Evolutionary conservation across 2,888 invertebrate genomes (phyloP), one percentile per base, ranked within the genome.

Genomic region (Dromius quadrimaculatus): DNA sequence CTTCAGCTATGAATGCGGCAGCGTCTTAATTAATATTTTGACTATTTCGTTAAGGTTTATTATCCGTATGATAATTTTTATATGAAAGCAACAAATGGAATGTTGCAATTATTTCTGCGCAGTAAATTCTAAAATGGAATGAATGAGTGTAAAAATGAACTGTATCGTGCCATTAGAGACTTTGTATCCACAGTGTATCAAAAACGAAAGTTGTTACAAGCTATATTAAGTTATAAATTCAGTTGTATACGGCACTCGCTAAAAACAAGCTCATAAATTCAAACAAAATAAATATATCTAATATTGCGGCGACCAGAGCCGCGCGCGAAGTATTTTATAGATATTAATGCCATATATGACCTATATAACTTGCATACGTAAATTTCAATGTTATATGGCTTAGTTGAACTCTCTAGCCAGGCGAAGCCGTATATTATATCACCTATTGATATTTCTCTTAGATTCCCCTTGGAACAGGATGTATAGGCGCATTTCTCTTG

Each of bases 271-370:
- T 47, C 59, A 59, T 59, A 59, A 59, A 59, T 59, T 59, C n/a
- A 59, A 59, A 59, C 59, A 59, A 59, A 59, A 59, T 59, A 36
- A 59, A 59, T 59, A 59, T 59, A 59, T 59, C 59, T 59, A 59
- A 59, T 59, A 59, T 36, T 20, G 59, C 59, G 59, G 59, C 36
- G n/a, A 57, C 34, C 15, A 59, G 19, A 20, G 34, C 9, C 17
- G 34, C 36, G 36, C 41, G 34, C 50, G 65, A 54, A n/a, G n/a
- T 65, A 65, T 65, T 54, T 65, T 65, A 65, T 65, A 65, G 65
- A 65, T 65, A 65, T 65, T 65, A 65, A 65, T 65, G 65, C 54
- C 36, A 38, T 41, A 15, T 54, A 65, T 65, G 65, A 65, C 65
- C 65, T 28, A 65, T 17, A 65, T 65, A 65, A 65, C 65, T 65